phyloP scores from a whole-genome alignment of 2,113 vertebrate species.

The Protobothrops mucrosquamatus region DNA sequence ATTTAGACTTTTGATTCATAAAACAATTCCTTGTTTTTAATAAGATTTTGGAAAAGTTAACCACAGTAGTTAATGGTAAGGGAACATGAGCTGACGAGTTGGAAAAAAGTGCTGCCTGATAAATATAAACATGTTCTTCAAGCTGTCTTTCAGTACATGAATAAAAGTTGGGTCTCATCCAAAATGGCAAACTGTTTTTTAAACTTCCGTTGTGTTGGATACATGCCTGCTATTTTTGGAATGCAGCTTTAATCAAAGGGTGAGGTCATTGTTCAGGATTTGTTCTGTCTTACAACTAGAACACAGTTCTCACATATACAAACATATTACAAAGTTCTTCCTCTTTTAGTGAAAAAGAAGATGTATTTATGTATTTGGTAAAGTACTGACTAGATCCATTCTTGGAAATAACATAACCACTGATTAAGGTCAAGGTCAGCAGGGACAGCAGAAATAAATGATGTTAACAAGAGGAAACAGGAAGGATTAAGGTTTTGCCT shows the following conservation, averaged over 20 bases:
- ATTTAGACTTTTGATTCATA: not conserved
- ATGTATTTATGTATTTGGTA: constrained; percentile 39
- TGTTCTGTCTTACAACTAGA: not conserved
- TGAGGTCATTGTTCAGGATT: not conserved
- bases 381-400: constrained; percentile 25
- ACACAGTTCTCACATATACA: not conserved
- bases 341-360: not conserved
- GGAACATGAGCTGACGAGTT: not conserved
- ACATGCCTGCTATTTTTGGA: not conserved
- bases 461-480: constrained; percentile 70
- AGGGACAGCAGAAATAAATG: constrained; percentile 61
- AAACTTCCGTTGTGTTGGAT: not conserved
- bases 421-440: constrained; percentile 48
- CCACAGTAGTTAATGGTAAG: not conserved
- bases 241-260: not conserved
- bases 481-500: constrained; percentile 66
- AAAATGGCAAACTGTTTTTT: not conserved
- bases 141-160: not conserved
- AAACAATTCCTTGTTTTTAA: not conserved
- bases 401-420: constrained; percentile 10
- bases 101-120: not conserved
- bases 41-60: constrained; percentile 1
- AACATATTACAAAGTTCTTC: not conserved
- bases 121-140: not conserved
- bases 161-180: not conserved